phyloP scores from a whole-genome alignment of 2,113 vertebrate species.

The Malurus cyaneus region DNA sequence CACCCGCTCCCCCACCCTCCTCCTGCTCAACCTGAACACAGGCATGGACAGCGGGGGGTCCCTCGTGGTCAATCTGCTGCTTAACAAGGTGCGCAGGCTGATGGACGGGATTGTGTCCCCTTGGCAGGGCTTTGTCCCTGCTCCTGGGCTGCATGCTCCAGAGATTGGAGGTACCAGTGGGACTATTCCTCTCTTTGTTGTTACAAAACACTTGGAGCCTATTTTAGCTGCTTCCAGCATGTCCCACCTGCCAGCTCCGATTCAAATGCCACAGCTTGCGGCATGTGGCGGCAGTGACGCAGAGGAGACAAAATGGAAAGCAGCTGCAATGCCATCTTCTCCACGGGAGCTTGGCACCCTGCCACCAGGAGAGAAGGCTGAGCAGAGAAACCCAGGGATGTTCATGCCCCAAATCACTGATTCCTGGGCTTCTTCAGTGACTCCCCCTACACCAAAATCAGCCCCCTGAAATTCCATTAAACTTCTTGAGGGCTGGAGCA shows the following conservation, averaged over 20 bases:
- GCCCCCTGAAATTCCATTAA: neutral
- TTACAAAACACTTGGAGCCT: neutral
- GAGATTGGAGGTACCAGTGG: neutral
- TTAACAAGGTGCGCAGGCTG: conserved; percentile 78
- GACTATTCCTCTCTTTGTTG: neutral
- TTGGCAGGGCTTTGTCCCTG: neutral
- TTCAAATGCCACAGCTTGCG: neutral
- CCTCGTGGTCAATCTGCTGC: conserved; percentile 79
- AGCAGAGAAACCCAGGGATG: neutral
- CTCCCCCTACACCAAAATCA: neutral
- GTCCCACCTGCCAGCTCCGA: neutral
- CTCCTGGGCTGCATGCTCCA: neutral
- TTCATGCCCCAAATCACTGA: neutral
- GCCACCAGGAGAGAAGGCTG: neutral
- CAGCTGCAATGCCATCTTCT: conserved; percentile 9
- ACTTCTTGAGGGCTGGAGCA: neutral
- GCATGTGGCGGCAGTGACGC: neutral
- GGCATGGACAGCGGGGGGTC: conserved; percentile 85
- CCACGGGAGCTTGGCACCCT: neutral
- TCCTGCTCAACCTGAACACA: conserved; percentile 79
- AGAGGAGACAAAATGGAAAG: neutral
- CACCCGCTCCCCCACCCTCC: conserved; percentile 72
- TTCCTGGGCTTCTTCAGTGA: neutral
- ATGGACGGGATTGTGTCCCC: accelerated
- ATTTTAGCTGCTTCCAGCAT: neutral